phyloP scores from a whole-genome alignment of 2,113 vertebrate genomes.

The Noctilio leporinus region DNA sequence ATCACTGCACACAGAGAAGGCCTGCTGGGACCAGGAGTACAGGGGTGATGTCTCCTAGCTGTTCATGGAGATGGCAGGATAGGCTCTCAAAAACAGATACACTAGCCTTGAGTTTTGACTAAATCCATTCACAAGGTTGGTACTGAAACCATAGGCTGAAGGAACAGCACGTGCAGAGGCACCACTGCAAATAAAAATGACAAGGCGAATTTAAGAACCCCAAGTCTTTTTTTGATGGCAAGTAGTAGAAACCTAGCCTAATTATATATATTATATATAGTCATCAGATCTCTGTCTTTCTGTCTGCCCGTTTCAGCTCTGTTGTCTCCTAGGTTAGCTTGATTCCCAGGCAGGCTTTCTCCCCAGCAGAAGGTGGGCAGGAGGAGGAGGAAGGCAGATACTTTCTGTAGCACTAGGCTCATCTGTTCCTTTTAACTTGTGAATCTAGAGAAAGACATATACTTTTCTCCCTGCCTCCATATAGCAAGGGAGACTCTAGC shows the following conservation, averaged over 20 bases:
- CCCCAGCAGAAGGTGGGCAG: too few relatives aligned
- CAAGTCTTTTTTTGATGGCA: not conserved
- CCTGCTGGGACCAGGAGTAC: not conserved
- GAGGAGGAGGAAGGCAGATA: not conserved
- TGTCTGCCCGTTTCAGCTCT: not conserved
- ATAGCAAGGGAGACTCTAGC: too few relatives aligned
- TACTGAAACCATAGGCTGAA: accelerated
- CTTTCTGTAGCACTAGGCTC: not conserved
- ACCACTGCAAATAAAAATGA: too few relatives aligned
- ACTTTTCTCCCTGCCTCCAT: not conserved
- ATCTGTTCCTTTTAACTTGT: not conserved
- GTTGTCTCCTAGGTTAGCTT: not conserved
- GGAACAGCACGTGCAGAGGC: not conserved
- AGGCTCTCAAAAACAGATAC: not conserved
- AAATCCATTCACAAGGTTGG: not conserved
- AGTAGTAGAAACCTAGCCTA: not conserved
- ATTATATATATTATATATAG: too few relatives aligned
- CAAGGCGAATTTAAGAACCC: not conserved
- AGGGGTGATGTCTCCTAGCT: not conserved
- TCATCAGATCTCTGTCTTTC: not conserved
- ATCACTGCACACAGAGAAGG: too few relatives aligned
- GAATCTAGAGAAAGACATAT: not conserved
- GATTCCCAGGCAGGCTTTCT: not conserved
- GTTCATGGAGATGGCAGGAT: not conserved
- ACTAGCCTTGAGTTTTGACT: not conserved